Base-by-base conservation (phyloP, 2,797 vertebrate species). In the Lates japonicus region DNA sequence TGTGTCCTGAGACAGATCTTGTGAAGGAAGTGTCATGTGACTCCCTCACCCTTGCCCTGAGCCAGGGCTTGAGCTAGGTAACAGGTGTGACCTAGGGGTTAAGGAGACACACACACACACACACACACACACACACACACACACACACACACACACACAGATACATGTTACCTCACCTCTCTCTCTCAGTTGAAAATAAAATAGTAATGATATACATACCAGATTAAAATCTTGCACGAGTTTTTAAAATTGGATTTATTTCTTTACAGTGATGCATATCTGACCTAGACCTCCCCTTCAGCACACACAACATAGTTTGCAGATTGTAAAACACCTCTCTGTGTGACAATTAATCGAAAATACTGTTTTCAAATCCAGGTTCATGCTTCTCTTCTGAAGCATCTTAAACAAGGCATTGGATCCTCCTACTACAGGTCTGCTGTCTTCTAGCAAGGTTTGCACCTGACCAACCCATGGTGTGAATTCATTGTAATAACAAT, bases 11-110 rank as follows among this genome's bases (percentile, higher is more conserved):
- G 83, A 81, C 54, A 76, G 70, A 80, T 80, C 74, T n/a, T 85
- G 71, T 60, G 82, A 82, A 64, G 65, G 75, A 83, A 57, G 75
- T 89, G 81, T 88, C 87, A 92, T 86, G 82, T 93, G 92, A 93
- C 85, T 82, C 78, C 48, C 0, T 70, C 75, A 81, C 76, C 88
- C 74, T 46, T 78, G 66, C 74, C 77, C 65, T 78, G 19, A 79
- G 82, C 85, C 42, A 67, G 61, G 67, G 82, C 81, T 66, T 80
- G 76, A 93, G 85, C 72, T 64, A 46, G 80, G 83, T 89, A 94
- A 93, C 95, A 94, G 94, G 94, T 95, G 94, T 92, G 93, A 93
- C 90, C 83, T 76, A 17, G 57, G 49, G 87, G 89, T 90, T 75
- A 84, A 72, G 57, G 61, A 81, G 88, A 51, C 49, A 44, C 48